A percentile compares a stretch with the other conserved stretches of the same genome.
Conservation (phyloP, 2,113 vertebrate genomes). For the Chelonoidis abingdonii region DNA sequence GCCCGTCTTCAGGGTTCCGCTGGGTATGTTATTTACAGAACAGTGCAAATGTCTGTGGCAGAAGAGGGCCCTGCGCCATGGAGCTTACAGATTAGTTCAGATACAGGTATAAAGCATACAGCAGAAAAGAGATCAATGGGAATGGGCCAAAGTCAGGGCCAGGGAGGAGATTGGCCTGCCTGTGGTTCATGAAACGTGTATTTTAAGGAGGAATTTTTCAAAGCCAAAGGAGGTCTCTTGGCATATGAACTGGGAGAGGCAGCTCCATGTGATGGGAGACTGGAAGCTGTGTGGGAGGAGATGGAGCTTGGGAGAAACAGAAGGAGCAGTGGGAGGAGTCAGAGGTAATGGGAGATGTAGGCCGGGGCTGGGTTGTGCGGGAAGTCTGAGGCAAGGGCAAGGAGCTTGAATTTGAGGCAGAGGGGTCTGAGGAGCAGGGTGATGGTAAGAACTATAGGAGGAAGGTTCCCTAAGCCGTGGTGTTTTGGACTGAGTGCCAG, state of each 20-base stretch:
- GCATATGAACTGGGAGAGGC: not conserved
- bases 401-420: not conserved
- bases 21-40: fast-evolving
- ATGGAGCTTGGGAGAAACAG: not conserved
- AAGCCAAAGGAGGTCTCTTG: not conserved
- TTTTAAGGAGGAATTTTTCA: not conserved
- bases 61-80: not conserved
- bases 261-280: not conserved
- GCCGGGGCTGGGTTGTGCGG: not conserved
- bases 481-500: not conserved
- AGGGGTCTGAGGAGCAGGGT: not conserved
- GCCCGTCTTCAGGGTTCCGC: not conserved
- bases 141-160: not conserved
- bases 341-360: not conserved
- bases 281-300: not conserved
- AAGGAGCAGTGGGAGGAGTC: not conserved
- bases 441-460: not conserved
- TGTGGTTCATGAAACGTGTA: not conserved
- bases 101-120: not conserved
- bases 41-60: not conserved
- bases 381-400: not conserved
- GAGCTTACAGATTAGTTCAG: not conserved
- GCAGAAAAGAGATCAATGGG: not conserved
- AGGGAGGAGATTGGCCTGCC: not conserved
- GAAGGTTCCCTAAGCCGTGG: not conserved